Evolutionary conservation across 2,888 invertebrate genomes (phyloP).

Genomic region (Phengaris alcon): DNA sequence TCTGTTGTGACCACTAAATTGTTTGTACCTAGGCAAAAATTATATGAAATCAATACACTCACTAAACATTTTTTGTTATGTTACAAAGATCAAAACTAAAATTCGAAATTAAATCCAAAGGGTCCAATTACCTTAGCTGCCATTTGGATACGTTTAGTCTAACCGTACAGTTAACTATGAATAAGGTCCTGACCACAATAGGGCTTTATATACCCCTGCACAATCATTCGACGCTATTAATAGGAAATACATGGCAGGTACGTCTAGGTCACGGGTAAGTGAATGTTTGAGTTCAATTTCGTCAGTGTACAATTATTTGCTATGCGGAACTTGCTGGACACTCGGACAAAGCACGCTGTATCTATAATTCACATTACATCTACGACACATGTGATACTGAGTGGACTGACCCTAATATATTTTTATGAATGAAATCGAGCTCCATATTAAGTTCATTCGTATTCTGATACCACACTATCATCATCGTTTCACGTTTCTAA

Average conservation of each 20-base stretch:
- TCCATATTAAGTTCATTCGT: neutral
- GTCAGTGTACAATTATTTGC: conserved; percentile 49
- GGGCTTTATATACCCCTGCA: conserved; percentile 61
- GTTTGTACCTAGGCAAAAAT: no score
- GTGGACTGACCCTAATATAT: conserved; percentile 10
- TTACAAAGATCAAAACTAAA: neutral
- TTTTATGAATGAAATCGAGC: conserved; percentile 17
- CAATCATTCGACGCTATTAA: conserved; percentile 62
- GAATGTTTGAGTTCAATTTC: conserved; percentile 66
- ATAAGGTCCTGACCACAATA: conserved; percentile 60
- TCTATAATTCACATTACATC: conserved; percentile 27
- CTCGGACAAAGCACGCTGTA: conserved; percentile 35
- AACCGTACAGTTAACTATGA: conserved; percentile 69
- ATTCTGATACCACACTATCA: neutral
- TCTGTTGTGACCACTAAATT: no score
- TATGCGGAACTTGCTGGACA: conserved; percentile 60
- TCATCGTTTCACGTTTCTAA: conserved; percentile 7
- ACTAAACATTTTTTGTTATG: neutral
- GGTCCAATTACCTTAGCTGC: conserved; percentile 66
- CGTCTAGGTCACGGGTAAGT: conserved; percentile 62
- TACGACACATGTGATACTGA: neutral
- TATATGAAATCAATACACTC: neutral
- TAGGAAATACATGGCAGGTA: conserved; percentile 70
- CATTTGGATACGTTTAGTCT: conserved; percentile 69
- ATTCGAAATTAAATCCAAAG: conserved; percentile 29